Base-by-base conservation (phyloP, 2,797 vertebrate genomes). In the Myotis findleyi region DNA sequence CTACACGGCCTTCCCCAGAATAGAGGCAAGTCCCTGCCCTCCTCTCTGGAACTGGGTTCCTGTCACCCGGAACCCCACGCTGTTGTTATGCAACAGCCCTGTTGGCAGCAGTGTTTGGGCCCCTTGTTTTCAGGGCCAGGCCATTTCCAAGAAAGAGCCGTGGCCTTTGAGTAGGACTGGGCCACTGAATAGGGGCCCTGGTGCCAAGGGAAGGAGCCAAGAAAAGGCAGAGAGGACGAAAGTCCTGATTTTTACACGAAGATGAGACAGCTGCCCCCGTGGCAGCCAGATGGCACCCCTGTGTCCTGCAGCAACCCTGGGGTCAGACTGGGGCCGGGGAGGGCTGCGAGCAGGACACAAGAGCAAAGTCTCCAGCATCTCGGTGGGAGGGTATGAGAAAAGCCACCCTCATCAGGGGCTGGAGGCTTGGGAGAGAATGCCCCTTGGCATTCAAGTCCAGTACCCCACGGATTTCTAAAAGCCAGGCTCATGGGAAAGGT, bases 151-250 rank as follows among this genome's bases (percentile, higher is more conserved):
- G 96, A 96, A 96, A 41, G 75, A 94, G 68, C 36, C 0, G 2
- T 91, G 93, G 93, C 90, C 82, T 97, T 96, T 95, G 81, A 87
- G 72, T 47, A 68, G 69, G 33, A 79, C 76, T 18, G 55, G 47
- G 88, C 82, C 94, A 11, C 80, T 97, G 95, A 97, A 96, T 96
- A 95, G 90, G 55, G n/a, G 25, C 33, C 41, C 23, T 5, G n/a
- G 33, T 95, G 97, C 97, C 97, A 97, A 95, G 57, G 0, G 66
- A 69, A 25, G 59, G 36, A 55, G 95, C 96, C 97, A 97, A 89
- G 89, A 79, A 47, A 66, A 90, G 92, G 68, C 53, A 18, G 81
- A 75, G 92, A 87, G 72, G 89, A 94, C 85, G 87, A 93, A 93
- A 93, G 88, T 93, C 64, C 92, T 93, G 82, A 83, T 51, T 89